Evolutionary conservation across 2,797 vertebrate genomes (phyloP), one percentile per base, ranked within the genome.

Genomic region (Champsocephalus gunnari): DNA sequence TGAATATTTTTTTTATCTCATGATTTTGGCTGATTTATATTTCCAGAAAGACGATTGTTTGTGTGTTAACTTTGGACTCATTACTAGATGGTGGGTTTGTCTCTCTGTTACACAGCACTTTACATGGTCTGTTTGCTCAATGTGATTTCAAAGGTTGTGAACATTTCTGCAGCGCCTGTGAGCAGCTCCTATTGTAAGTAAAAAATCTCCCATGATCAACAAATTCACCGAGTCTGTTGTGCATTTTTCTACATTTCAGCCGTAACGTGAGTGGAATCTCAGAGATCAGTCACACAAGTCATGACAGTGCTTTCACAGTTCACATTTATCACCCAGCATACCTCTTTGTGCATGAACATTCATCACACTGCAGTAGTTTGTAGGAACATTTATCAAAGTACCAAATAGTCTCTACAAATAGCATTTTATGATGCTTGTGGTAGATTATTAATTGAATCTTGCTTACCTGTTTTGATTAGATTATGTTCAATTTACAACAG

Each of bases 151-250:
- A 38, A 38, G 34, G 8, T 38, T 38, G 34, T 38, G 34, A 38
- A 38, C 34, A 38, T 38, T 38, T 38, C 34, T 38, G 34, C 34
- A 38, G 49, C 21, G 81, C 43, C 76, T 77, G 79, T 78, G 34
- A 19, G 19, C 19, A 19, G 19, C 19, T 19, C 19, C 49, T 74
- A 66, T 55, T 87, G 51, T 66, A 56, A 85, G 57, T 83, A 80
- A 88, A 88, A 89, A 77, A 38, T 5, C 53, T 44, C 28, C n/a
- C 28, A 73, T 81, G 65, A 73, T 69, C 11, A 14, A 21, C 55
- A 34, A 68, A 32, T 41, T 24, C 17, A n/a, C 16, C 3, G 14
- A 51, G 19, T 67, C 59, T 63, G 50, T 21, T 73, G 56, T 48
- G 24, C 73, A 53, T 80, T 77, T 66, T 62, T 81, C 48, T 34